phyloP scores from a whole-genome alignment of 1,140 invertebrate genomes.

The Drosophila paulistorum region DNA sequence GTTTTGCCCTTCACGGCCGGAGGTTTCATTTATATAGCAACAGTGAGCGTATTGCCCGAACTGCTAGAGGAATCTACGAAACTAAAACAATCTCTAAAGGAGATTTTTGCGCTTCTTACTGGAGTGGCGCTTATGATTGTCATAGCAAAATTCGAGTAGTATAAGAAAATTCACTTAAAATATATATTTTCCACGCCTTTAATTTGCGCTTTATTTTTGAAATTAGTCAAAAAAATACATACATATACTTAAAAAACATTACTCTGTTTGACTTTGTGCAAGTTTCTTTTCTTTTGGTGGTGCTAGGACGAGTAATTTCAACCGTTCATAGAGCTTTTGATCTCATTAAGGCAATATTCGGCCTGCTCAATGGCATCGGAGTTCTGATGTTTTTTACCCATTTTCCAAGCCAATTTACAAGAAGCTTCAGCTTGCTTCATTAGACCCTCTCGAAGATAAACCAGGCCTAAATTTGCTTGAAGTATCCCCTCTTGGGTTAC shows the following conservation, averaged over 20 bases:
- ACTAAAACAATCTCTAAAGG: conserved; percentile 90
- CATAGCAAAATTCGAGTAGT: conserved; percentile 83
- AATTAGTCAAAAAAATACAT: conserved; percentile 33
- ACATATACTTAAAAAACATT: conserved; percentile 36
- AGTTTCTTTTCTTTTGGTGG: not conserved
- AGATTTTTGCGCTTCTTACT: conserved; percentile 89
- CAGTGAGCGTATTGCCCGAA: conserved; percentile 96
- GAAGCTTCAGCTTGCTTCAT: conserved; percentile 88
- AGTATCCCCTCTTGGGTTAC: conserved; percentile 88
- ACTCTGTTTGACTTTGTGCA: conserved; percentile 6
- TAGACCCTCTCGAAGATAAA: conserved; percentile 89
- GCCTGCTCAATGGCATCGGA: conserved; percentile 87
- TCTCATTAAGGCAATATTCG: conserved; percentile 87
- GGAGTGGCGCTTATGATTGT: conserved; percentile 93
- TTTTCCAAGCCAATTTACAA: conserved; percentile 88
- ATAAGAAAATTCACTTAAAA: not conserved
- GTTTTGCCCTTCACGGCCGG: conserved; percentile 98
- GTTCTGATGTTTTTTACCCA: conserved; percentile 87
- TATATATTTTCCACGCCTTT: conserved; percentile 21
- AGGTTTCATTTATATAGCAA: conserved; percentile 97
- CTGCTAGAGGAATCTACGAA: conserved; percentile 91
- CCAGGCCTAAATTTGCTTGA: conserved; percentile 92
- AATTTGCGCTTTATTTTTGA: conserved; percentile 35
- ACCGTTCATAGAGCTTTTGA: conserved; percentile 80
- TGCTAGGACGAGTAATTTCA: not conserved